A percentile compares a stretch with the other conserved stretches of the same genome.
Evolutionary conservation across 2,888 invertebrate genomes (phyloP).

Genomic region (Cheilosia grossa): DNA sequence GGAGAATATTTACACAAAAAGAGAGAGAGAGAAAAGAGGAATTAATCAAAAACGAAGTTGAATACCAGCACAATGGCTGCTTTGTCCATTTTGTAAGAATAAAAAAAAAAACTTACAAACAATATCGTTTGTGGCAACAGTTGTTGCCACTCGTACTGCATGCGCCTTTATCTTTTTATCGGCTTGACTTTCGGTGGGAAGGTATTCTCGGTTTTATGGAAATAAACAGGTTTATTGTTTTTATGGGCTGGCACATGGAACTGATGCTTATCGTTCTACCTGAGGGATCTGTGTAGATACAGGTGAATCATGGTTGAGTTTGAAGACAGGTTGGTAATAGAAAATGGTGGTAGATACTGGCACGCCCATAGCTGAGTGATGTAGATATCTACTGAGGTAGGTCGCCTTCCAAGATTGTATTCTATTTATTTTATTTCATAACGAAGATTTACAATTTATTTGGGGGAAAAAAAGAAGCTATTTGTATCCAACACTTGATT

Average conservation of each 20-base stretch:
- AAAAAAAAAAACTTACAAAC: not conserved
- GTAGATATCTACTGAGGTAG: not conserved
- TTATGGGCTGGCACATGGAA: not conserved
- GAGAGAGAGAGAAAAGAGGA: slow-evolving; percentile 17
- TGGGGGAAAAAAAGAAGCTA: not conserved
- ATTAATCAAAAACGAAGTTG: slow-evolving; percentile 72
- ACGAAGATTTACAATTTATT: not conserved
- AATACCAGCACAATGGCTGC: slow-evolving; percentile 73
- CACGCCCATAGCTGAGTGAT: not conserved
- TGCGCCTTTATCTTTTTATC: slow-evolving; percentile 34
- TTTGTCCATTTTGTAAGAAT: slow-evolving; percentile 59
- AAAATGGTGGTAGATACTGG: slow-evolving; percentile 3
- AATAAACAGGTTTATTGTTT: slow-evolving; percentile 43
- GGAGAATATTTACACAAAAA: slow-evolving; percentile 24
- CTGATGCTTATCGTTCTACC: slow-evolving; percentile 16
- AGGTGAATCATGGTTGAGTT: not conserved
- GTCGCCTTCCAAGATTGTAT: not conserved
- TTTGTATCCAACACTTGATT: not conserved
- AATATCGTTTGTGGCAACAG: slow-evolving; percentile 34
- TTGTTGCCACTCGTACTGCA: slow-evolving; percentile 28
- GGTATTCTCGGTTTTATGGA: not conserved
- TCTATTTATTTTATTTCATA: not conserved
- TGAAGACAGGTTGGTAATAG: not conserved
- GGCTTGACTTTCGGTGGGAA: slow-evolving; percentile 17
- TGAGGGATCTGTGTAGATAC: not conserved